Base-by-base conservation (phyloP, 1,140 invertebrate genomes). In the Nephila pilipes region DNA sequence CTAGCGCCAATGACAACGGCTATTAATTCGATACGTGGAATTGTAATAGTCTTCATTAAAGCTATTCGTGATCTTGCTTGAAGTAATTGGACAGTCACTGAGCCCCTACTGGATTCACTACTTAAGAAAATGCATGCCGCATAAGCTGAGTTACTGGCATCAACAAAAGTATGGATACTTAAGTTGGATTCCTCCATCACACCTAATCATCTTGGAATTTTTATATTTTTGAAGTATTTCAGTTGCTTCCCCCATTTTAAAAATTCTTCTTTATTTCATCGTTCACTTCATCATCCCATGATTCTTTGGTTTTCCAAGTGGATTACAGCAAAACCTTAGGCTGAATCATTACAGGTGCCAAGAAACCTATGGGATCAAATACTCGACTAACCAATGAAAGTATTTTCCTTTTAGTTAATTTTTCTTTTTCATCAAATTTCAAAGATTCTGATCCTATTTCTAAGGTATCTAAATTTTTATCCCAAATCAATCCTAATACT, bases 91-190 rank as follows among this genome's bases (percentile, higher is more conserved):
- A 79, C 87, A 16, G 20, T 79, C 25, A 89, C 87, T 54, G 20
- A 60, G 18, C 14, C 46, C 57, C 2, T 58, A 58, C 36, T 29
- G 65, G 38, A 75, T 57, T 79, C 87, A 58, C 57, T 58, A 55
- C 87, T 75, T 79, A 57, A 16, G 25, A 79, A 65, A 58, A 85
- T 83, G 32, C 16, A 20, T 60, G 80, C 57, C 55, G 89, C 55
- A 83, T 91, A 91, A 14, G 89, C 89, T n/a, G n/a, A 54, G 32
- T 83, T 36, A 29, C 89, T 91, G 22, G 55, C 80, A 55, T 91
- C 75, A 32, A 32, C 25, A 63, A 91, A 91, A 25, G 36, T 63
- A 55, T 91, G 89, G 57, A 58, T 58, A 58, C 14, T 58, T 63
- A 58, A 46, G 22, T 32, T 83, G 22, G 80, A 36, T 63, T 25